A percentile compares a stretch with the other conserved stretches of the same genome.
phyloP scores from a whole-genome alignment of 2,797 vertebrate genomes.

The Acipenser ruthenus region DNA sequence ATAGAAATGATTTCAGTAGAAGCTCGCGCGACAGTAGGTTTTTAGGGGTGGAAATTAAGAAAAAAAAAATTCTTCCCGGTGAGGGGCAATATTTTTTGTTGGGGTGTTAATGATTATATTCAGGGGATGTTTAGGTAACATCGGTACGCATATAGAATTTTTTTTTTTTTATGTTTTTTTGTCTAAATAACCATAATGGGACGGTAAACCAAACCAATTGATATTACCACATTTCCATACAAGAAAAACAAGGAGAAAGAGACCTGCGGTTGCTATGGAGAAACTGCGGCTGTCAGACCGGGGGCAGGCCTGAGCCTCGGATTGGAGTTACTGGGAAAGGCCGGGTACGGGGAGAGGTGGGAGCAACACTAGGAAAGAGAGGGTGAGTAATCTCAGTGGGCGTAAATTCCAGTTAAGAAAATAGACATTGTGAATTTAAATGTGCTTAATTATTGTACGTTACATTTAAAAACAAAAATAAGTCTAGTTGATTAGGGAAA shows the following conservation, averaged over 20 bases:
- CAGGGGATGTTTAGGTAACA: neutral
- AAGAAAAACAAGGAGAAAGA: conserved; percentile 18
- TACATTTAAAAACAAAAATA: too few relatives aligned
- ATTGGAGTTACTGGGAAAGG: conserved; percentile 6
- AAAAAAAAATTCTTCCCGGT: conserved; percentile 9
- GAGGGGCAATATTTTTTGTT: conserved; percentile 7
- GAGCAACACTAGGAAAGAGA: conserved; percentile 13
- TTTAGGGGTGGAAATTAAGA: conserved; percentile 9
- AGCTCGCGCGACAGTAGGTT: conserved; percentile 13
- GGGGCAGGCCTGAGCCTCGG: conserved; percentile 33
- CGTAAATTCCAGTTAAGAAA: neutral
- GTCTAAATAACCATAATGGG: neutral
- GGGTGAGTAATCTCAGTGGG: conserved; percentile 26
- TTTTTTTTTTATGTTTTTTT: too few relatives aligned
- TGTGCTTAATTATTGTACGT: too few relatives aligned
- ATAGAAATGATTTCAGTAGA: conserved; percentile 11
- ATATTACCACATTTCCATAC: conserved; percentile 4
- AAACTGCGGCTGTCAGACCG: conserved; percentile 25
- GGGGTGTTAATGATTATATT: neutral
- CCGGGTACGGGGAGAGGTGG: neutral
- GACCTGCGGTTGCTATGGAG: conserved; percentile 27
- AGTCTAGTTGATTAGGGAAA: too few relatives aligned
- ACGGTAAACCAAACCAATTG: conserved; percentile 2
- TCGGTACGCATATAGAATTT: too few relatives aligned
- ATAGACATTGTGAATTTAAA: too few relatives aligned